Base-by-base conservation (phyloP, 2,888 invertebrate genomes). In the Andrena bucephala region DNA sequence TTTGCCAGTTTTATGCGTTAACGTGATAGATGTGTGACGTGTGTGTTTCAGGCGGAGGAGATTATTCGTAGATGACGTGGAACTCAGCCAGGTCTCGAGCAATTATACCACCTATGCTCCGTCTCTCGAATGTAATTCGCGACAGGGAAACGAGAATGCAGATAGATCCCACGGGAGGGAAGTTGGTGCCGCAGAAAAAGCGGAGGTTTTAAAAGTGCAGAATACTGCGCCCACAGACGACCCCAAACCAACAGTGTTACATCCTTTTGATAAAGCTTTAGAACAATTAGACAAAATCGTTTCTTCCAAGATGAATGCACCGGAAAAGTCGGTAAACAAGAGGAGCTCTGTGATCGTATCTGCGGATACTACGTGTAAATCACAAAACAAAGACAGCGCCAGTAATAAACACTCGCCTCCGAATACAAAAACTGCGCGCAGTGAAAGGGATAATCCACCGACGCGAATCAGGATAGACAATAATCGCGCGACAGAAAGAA, bases 181-280 rank as follows among this genome's bases (percentile, higher is more conserved):
- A 27, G 24, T 5, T 8, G 2, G 16, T n/a, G 5, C 1, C 6
- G 24, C 31, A 4, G 31, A 70, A 16, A 2, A 1, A 13, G 2
- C 36, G 10, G 24, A n/a, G 10, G 10, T 8, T 31, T 31, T 2
- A n/a, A 10, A 52, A 52, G 10, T 7, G 29, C 8, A 0, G 13
- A 16, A 13, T 5, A 42, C 8, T 10, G 20, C 5, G 0, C 3
- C 36, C 2, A 24, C 5, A 8, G 8, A 8, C 6, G 27, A 31
- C 2, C 6, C 59, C 2, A n/a, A 7, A 27, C 8, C 42, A 29
- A 2, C 29, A 24, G 27, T 10, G 16, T 13, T 59, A 1, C 70
- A 79, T 66, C 29, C 74, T 7, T 79, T 66, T n/a, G 80, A 81
- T 8, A 54, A 70, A 73, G 54, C 52, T 7, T 20, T 70, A 50